Percentiles rank a stretch among this genome's conserved stretches.
Conservation (phyloP, 2,113 vertebrate species). For the Erpornis zantholeuca region DNA sequence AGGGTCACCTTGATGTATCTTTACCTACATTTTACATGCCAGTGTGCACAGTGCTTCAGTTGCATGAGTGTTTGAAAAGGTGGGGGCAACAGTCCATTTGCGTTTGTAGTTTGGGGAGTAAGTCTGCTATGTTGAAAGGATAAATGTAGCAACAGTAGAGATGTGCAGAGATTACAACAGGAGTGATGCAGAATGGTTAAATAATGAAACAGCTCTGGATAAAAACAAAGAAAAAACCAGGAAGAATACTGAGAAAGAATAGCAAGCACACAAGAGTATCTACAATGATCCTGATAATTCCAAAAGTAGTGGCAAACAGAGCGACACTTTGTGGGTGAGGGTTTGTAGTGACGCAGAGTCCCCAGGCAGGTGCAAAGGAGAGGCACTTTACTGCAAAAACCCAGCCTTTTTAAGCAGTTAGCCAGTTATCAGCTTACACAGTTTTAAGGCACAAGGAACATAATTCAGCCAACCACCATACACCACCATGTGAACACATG, state of each 20-base stretch:
- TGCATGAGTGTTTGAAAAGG: neutral
- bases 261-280: neutral
- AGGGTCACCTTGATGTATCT: neutral
- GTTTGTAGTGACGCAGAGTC: too few species aligned
- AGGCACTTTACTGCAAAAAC: too few species aligned
- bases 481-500: too few species aligned
- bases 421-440: too few species aligned
- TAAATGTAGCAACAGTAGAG: neutral
- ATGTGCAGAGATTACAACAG: neutral
- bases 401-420: too few species aligned
- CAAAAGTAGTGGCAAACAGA: neutral
- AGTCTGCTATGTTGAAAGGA: neutral
- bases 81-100: fast-evolving
- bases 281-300: neutral
- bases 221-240: neutral
- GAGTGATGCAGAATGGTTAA: neutral
- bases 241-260: neutral
- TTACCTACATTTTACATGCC: neutral
- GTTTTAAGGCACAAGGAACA: too few species aligned
- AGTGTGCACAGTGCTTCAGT: neutral
- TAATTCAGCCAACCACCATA: too few species aligned
- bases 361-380: too few species aligned
- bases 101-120: neutral
- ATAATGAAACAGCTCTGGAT: neutral
- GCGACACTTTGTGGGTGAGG: neutral